These are phyloP conservation scores for Ciona savignyi DNA, from an alignment of 23 tunicate species.

Conservation along the genomic window DNA sequence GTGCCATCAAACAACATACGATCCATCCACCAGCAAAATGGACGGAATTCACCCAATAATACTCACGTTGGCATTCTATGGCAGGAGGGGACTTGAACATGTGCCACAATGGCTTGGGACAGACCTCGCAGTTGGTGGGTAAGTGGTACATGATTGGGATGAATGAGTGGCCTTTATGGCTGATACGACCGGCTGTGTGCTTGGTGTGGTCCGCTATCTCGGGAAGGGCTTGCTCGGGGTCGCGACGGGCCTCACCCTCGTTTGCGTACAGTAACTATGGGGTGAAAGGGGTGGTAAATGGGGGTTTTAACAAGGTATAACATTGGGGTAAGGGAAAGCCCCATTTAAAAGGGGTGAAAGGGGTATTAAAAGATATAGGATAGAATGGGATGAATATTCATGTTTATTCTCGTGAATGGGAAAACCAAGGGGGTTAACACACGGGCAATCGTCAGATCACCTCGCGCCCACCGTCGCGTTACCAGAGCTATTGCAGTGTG, in stretches of 20 bases:
- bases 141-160: slow-evolving; percentile 77
- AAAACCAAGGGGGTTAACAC: not conserved
- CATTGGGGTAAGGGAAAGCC: no score
- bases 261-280: slow-evolving; percentile 72
- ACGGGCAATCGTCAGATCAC: not conserved
- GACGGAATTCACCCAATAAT: not conserved
- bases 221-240: slow-evolving; percentile 21
- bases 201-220: slow-evolving; percentile 47
- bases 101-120: slow-evolving; percentile 85
- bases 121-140: slow-evolving; percentile 92
- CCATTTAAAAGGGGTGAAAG: no score
- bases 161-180: slow-evolving; percentile 90
- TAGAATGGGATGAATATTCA: no score
- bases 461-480: not conserved
- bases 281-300: not conserved
- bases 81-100: slow-evolving; percentile 95
- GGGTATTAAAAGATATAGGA: not conserved
- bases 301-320: no score
- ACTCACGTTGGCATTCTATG: slow-evolving; percentile 92
- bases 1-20: not conserved
- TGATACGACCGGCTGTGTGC: slow-evolving; percentile 29
- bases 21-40: not conserved
- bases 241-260: slow-evolving; percentile 62
- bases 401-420: not conserved
- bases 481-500: no score